Base-by-base conservation (phyloP, 2,797 vertebrate species). In the Brachyalestes nurse region DNA sequence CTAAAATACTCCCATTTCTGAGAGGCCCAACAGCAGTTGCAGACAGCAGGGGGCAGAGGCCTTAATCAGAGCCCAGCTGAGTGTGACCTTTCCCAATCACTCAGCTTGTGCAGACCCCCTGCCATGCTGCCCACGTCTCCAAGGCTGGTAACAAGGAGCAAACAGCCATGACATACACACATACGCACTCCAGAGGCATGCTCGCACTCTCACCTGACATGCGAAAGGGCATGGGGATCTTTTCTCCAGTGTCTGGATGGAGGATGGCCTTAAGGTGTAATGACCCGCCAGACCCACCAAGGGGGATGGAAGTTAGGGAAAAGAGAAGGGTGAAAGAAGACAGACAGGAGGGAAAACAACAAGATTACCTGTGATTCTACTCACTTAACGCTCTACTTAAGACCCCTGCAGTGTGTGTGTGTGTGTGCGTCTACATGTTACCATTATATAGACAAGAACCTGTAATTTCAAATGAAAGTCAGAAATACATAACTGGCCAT, bases 171-270 rank as follows among this genome's bases (percentile, higher is more conserved):
- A 72, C 64, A 83, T 58, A 70, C 72, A 80, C 72, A 38, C 61
- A 17, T 49, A 84, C 53, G 77, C 70, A 65, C 83, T 78, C 71
- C 53, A 55, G 28, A 69, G 28, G n/a, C 42, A 70, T 53, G 51
- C 53, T 83, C 55, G 72, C 80, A 86, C 84, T 71, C 83, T 79
- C 95, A 98, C 97, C 97, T 96, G 97, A 98, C 98, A 98, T 98
- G 65, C 96, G 92, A 94, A 98, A 98, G 81, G 97, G 96, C 97
- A 98, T 97, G 93, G 96, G 93, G 92, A 98, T 96, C 93, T 97
- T 97, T 92, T 99, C 96, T 25, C 95, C 96, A 0, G 97, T 98
- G 86, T 98, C 97, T 0, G 97, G 96, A 79, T 98, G 97, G 88
- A 98, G 94, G 92, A 98, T 96, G 86, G 97, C 97, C 97, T 98